These are phyloP conservation scores for Pan troglodytes DNA, from an alignment of 2,113 vertebrate species.

Conservation along the genomic window NHGRI_mPanTro3-v2.1_pri NC_072398.2:97290501-97291000, in stretches of 20 bases:
- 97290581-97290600: not conserved
- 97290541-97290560: not conserved
- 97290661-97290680: not conserved
- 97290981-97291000: not conserved
- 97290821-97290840: not conserved
- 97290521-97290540: not conserved
- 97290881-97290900: not conserved
- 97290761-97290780: not conserved
- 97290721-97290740: not conserved
- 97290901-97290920: not conserved
- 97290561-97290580: not conserved
- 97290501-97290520: not conserved
- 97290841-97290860: not conserved
- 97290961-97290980: not conserved
- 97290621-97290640: not conserved
- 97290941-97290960: not conserved
- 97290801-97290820: not conserved
- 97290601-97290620: not conserved
- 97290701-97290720: not conserved
- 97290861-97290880: not conserved
- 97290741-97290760: not conserved
- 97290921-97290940: not conserved
- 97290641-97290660: not conserved
- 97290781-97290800: not conserved
- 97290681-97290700: not conserved